phyloP scores from a whole-genome alignment of 35 echinoderm and acorn worm genomes.

The Chiridota heheva region DNA sequence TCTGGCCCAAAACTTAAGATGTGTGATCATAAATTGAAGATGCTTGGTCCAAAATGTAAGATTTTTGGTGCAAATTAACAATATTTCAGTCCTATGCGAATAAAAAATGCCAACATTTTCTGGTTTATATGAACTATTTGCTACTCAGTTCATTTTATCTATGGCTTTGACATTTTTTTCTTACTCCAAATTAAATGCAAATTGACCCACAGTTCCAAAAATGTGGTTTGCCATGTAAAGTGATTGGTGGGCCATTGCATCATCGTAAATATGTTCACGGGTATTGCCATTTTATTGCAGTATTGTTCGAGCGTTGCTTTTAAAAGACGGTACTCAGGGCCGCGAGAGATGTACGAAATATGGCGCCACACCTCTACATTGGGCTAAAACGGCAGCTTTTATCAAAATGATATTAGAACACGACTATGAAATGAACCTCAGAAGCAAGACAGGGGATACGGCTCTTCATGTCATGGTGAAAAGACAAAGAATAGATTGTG shows the following conservation, averaged over 20 bases:
- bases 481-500: slow-evolving; percentile 25
- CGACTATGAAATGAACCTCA: slow-evolving; percentile 27
- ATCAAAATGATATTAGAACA: slow-evolving; percentile 47
- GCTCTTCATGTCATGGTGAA: slow-evolving; percentile 50
- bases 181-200: too few species aligned
- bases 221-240: too few species aligned
- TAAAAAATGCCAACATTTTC: neutral
- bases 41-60: neutral
- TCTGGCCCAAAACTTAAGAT: neutral
- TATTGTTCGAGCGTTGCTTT: neutral
- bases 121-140: neutral
- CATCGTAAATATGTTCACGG: neutral
- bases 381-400: slow-evolving; percentile 4
- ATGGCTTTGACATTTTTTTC: neutral
- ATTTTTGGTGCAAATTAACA: neutral
- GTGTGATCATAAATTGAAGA: neutral
- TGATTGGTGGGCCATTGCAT: too few species aligned
- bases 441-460: slow-evolving; percentile 42
- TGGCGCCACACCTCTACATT: slow-evolving; percentile 34
- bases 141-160: neutral
- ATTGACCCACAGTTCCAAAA: too few species aligned
- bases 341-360: slow-evolving; percentile 24
- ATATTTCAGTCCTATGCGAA: neutral
- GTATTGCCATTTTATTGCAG: neutral
- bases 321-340: slow-evolving; percentile 2